Conservation (phyloP, 2,888 invertebrate species). For the Anoplius nigerrimus region DNA sequence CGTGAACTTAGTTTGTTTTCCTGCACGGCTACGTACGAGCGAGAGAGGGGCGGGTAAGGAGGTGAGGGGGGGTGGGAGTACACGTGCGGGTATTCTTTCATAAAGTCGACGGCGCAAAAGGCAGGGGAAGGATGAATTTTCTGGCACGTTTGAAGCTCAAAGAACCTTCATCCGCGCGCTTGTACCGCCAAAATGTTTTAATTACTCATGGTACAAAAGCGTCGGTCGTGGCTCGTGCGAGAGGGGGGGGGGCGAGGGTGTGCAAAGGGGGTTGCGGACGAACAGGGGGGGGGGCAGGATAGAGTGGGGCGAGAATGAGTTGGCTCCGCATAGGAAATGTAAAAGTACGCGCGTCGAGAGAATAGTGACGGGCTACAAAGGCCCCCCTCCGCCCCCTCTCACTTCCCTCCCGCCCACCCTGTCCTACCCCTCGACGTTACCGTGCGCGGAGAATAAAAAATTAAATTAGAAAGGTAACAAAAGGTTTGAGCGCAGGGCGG, state of each 20-base stretch:
- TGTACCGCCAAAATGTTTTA: constrained; percentile 63
- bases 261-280: not conserved
- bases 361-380: constrained; percentile 54
- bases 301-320: not conserved
- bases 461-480: constrained; percentile 50
- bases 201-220: constrained; percentile 66
- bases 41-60: not conserved
- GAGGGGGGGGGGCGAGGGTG: not conserved
- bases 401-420: too few species aligned
- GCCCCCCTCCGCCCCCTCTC: too few species aligned
- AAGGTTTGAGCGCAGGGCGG: constrained; percentile 34
- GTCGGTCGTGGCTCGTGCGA: constrained; percentile 15
- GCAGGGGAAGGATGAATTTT: constrained; percentile 52
- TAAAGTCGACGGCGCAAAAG: constrained; percentile 11
- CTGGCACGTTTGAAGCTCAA: constrained; percentile 57
- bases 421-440: too few species aligned
- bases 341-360: constrained; percentile 36
- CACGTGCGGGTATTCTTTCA: constrained; percentile 24
- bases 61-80: constrained; percentile 3
- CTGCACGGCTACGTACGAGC: not conserved
- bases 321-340: constrained; percentile 36
- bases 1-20: not conserved
- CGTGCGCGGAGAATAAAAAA: constrained; percentile 47
- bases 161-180: constrained; percentile 51
- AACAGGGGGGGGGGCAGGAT: not conserved